Base-by-base conservation (phyloP, 2,888 invertebrate species). In the Mythimna pallens region DNA sequence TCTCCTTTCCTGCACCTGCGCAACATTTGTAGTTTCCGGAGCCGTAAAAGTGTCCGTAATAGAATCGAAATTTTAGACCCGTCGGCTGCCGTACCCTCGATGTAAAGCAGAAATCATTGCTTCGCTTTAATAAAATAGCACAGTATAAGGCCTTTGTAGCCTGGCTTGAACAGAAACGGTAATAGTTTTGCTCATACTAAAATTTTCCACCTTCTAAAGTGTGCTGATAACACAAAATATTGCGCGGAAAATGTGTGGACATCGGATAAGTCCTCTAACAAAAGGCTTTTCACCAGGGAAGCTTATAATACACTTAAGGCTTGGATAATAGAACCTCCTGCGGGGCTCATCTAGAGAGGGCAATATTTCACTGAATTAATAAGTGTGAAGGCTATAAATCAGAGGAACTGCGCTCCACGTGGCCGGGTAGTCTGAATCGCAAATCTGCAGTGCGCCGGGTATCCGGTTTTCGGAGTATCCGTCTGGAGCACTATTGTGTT, bases 281-380 rank as follows among this genome's bases (percentile, higher is more conserved):
- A 82, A 82, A 82, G 58, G n/a, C 36, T 54, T 3, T 61, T 71
- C 50, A 34, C 43, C 54, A 20, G 40, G 30, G 43, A 65, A 68
- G 65, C 77, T 70, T 76, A 69, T 76, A 66, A 70, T 66, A 69
- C 67, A 65, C 65, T 68, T 68, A 62, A 47, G 57, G 54, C 52
- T 34, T 14, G 52, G 55, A 82, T 66, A 82, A 78, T 78, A 68
- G 79, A 30, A 75, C 25, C 65, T 66, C 61, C 30, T 69, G 61
- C 20, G 36, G 70, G 76, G 30, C 73, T 80, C 79, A 77, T 82
- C 78, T 80, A 68, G 71, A 78, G 78, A 69, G 66, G 63, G 81
- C 73, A 52, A 82, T 80, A 80, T 63, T 81, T 87, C 86, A 82
- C 81, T 73, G 82, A 81, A 85, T 85, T 87, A 87, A 86, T 86